These are phyloP conservation scores for Homarus gammarus DNA, from an alignment of 2,888 invertebrate species.

Conservation along the genomic window DNA sequence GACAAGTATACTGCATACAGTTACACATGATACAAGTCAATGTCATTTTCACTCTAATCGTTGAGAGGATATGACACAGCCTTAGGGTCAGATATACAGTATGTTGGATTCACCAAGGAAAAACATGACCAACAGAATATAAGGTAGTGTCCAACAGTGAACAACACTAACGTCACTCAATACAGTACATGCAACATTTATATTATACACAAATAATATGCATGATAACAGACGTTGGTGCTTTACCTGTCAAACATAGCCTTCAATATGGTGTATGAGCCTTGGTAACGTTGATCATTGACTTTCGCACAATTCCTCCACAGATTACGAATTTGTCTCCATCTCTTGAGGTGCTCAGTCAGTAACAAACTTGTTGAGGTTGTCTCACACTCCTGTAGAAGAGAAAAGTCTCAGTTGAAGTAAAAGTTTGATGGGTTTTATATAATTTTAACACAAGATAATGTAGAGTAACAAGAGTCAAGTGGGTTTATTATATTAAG, in stretches of 20 bases:
- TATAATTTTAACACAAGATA: not conserved
- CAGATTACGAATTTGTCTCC: conserved; percentile 59
- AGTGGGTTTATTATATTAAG: not conserved
- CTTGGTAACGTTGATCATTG: conserved; percentile 62
- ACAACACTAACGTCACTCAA: no score
- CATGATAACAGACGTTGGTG: no score
- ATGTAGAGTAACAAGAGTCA: not conserved
- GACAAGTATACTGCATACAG: no score
- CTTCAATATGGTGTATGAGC: conserved; percentile 53
- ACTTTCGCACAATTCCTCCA: conserved; percentile 57
- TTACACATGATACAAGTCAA: no score
- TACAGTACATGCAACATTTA: no score
- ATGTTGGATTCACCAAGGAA: no score
- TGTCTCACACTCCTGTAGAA: conserved; percentile 47
- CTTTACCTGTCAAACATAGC: conserved; percentile 68
- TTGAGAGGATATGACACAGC: no score
- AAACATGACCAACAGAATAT: no score
- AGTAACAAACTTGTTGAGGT: conserved; percentile 39
- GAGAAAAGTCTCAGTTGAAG: not conserved
- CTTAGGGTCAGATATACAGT: no score
- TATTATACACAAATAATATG: no score
- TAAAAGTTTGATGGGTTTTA: not conserved
- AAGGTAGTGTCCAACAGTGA: no score
- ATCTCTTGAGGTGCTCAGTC: conserved; percentile 53
- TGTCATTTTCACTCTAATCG: no score